Base-by-base conservation (phyloP, 1,140 invertebrate genomes). In the Drosophila bocki region DNA sequence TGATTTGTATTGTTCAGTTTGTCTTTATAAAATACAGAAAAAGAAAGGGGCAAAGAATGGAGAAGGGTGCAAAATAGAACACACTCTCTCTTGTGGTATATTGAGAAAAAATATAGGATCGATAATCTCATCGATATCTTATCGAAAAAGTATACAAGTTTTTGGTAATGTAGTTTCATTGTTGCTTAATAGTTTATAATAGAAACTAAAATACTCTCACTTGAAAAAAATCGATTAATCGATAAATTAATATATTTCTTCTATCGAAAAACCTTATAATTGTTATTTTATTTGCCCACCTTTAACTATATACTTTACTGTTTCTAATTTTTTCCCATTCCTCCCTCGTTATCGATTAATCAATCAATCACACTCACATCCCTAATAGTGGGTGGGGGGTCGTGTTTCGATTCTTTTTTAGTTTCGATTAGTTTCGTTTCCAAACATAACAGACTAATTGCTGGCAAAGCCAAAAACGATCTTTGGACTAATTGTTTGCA, bases 401-500 rank as follows among this genome's bases (percentile, higher is more conserved):
- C 2, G 33, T 12, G 42, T 17, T 17, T 26, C 26, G 37, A 35
- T 35, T 37, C 35, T 53, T 26, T 19, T 51, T n/a, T 26, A 3
- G 22, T 57, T 57, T 57, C 54, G 56, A 44, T 44, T 58, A 7
- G 53, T 56, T 56, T 56, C 35, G 53, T 56, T 58, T 58, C 41
- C 41, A 8, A 61, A 37, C 35, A 72, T 57, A 58, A 70, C 65
- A 37, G 53, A 70, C 69, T 74, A 74, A 74, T 74, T 74, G 70
- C 70, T 60, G 67, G 33, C 54, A 59, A 22, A 37, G 33, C 70
- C 68, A 72, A 74, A 74, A 74, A 60, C 54, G 70, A 37, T 71
- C 68, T 50, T 74, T 72, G 70, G 56, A 60, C 70, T 74, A 74
- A 74, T 74, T 74, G 70, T 60, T 63, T 72, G 54, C 32, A 72